Evolutionary conservation across 1,140 invertebrate genomes (phyloP).

Genomic region (Glossosoma conforme): DNA sequence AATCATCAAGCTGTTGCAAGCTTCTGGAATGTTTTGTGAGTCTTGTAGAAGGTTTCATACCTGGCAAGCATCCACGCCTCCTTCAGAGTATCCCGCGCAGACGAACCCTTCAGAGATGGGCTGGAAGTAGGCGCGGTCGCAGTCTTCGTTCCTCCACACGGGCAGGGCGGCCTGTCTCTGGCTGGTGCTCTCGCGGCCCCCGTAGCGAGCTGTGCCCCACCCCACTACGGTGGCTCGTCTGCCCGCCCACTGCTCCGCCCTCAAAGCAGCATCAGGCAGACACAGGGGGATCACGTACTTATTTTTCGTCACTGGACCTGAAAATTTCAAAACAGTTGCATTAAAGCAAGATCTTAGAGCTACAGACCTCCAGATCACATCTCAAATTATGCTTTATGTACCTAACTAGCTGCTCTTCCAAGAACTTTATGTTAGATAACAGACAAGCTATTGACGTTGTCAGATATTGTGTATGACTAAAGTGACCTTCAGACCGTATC

Average conservation of each 20-base stretch:
- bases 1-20: no score
- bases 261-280: constrained; percentile 54
- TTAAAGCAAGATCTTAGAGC: no score
- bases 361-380: no score
- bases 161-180: constrained; percentile 80
- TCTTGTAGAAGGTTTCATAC: no score
- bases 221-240: constrained; percentile 75
- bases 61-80: constrained; percentile 90
- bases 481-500: no score
- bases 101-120: constrained; percentile 87
- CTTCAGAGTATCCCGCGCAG: constrained; percentile 85
- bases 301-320: constrained; percentile 65
- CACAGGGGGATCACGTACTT: constrained; percentile 87
- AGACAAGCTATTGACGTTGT: no score
- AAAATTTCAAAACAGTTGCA: no score
- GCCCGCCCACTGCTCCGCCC: constrained; percentile 33
- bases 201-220: constrained; percentile 87
- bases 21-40: no score
- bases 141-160: constrained; percentile 88
- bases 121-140: constrained; percentile 85
- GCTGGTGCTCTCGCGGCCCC: constrained; percentile 77
- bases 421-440: no score
- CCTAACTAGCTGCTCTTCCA: no score
- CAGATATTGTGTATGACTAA: no score
- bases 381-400: no score